Percentiles rank a stretch among this genome's conserved stretches.
These are phyloP conservation scores for Hyperoodon ampullatus DNA, from an alignment of 2,113 vertebrate genomes.

Conservation along the genomic window DNA sequence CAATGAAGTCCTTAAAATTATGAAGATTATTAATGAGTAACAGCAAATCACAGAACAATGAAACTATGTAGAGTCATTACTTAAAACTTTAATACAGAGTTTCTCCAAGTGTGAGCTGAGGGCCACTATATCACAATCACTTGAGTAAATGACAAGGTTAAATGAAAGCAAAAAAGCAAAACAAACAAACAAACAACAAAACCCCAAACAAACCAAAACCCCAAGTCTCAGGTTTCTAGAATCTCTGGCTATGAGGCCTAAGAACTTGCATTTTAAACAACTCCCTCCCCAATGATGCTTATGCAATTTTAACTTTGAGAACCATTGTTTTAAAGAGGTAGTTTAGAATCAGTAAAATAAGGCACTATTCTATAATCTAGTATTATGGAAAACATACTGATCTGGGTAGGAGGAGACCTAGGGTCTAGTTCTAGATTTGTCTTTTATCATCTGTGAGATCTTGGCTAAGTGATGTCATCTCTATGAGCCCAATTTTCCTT, in stretches of 20 bases:
- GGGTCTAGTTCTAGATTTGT: neutral
- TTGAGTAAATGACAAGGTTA: neutral
- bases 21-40: neutral
- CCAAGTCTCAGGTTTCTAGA: neutral
- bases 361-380: neutral
- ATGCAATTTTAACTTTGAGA: neutral
- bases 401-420: neutral
- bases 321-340: neutral
- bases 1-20: neutral
- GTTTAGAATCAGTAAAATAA: neutral
- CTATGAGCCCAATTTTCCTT: neutral
- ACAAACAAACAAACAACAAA: neutral
- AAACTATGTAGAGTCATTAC: neutral
- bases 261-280: neutral
- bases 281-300: neutral
- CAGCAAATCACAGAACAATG: neutral
- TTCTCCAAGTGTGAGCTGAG: neutral
- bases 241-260: neutral
- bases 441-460: neutral
- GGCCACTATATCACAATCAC: neutral
- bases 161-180: neutral
- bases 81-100: neutral
- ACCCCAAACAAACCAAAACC: neutral
- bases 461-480: neutral
- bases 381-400: neutral